Evolutionary conservation across 1,140 invertebrate genomes (phyloP), one percentile per base, ranked within the genome.

Genomic region (Acromyrmex charruanus): DNA sequence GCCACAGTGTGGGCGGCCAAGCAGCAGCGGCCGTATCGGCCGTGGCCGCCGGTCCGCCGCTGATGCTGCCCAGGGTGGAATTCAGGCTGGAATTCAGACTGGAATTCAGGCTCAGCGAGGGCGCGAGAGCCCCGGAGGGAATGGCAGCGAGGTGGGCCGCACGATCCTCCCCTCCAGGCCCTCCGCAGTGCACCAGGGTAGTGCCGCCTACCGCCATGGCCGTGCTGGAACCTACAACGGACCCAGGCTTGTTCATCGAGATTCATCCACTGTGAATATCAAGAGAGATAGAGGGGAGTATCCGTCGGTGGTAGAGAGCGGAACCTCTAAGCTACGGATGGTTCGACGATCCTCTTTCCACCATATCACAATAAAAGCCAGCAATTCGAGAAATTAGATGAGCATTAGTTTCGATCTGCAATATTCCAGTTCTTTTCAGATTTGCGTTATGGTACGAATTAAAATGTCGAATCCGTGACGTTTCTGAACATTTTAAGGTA

Each of bases 1-100:
- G 96, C 97, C 96, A 97, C 92, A 97, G 95, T 87, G 97, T 96
- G 79, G 97, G 96, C 90, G 97, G 93, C 92, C 93, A 91, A 88
- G 94, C 71, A 92, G 94, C 85, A 39, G 94, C 94, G 91, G 93
- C 94, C 91, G 92, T 91, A 39, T 92, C 90, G 51, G 88, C 85
- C 18, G 90, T 80, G 92, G 94, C 94, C 93, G 90, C 91, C 75
- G 93, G 90, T 91, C 94, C 90, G 93, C 94, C 85, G 93, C 93
- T 89, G 94, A 94, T 87, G 94, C 93, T 93, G 93, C 94, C 85
- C 92, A 93, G 82, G 93, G 95, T 90, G 94, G 94, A 94, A 94
- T 95, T 95, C 91, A 96, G 94, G 93, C 95, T 95, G 94, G 90
- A 90, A 87, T 96, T 95, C 92, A 96, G 93, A 94, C 95, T 93